Evolutionary conservation across 1,140 invertebrate genomes (phyloP), one percentile per base, ranked within the genome.

Genomic region (Maconellicoccus hirsutus): DNA sequence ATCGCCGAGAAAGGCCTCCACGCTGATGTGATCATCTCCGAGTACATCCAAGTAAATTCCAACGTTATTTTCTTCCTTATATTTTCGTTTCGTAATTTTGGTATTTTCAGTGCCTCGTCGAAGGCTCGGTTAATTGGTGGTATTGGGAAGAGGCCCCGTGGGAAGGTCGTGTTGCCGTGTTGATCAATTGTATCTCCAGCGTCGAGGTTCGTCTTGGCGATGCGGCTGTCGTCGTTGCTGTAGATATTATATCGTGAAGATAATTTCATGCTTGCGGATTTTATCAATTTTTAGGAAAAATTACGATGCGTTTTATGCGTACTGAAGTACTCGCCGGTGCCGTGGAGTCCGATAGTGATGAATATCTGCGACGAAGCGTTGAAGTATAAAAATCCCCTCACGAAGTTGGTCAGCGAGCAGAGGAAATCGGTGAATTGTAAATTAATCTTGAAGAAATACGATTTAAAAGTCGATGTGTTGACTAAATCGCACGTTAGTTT

Each of bases 371-470:
- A 66, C 19, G 61, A 66, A 16, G 61, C 61, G 3, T 23, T 66
- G 3, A 66, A 66, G 21, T 25, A 66, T 23, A 66, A 66, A 66
- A 66, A 23, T 23, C 61, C 61, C 3, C 61, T 66, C 25, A 66
- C 61, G 3, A 66, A 66, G 25, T 66, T 66, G 25, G 10, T 66
- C 22, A 23, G 16, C 61, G 61, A 66, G 25, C 61, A 66, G 61
- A 66, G 16, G 16, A 66, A 66, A 66, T 25, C 25, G 21, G 61
- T 66, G 6, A 25, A 66, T 26, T 66, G 61, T 26, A 66, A 66
- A 66, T 26, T 66, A 66, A 66, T 66, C 19, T 23, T 66, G 61
- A 66, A 66, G 25, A 66, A 66, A 66, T 66, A 66, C 25, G 22
- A 66, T 66, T 16, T 66, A 25, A 66, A 66, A 25, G 61, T 23